phyloP scores from a whole-genome alignment of 2,113 vertebrate genomes.

The Neogobius melanostomus region DNA sequence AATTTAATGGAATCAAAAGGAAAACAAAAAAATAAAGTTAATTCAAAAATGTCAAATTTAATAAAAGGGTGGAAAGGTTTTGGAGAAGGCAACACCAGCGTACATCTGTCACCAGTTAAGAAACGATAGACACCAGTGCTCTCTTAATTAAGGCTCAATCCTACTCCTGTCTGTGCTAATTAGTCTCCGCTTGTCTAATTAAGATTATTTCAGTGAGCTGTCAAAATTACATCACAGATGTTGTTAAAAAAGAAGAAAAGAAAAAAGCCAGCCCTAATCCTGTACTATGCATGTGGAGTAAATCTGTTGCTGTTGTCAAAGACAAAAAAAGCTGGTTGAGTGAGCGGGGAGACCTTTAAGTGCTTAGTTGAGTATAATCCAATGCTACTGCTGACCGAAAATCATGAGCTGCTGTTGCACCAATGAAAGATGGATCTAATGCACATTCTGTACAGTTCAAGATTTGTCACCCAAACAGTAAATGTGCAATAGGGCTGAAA shows the following conservation, averaged over 20 bases:
- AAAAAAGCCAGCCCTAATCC: not conserved
- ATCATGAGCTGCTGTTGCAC: too few species aligned
- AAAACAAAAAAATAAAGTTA: not conserved
- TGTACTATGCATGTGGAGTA: constrained; percentile 4
- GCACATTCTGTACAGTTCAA: too few species aligned
- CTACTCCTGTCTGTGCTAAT: constrained; percentile 58
- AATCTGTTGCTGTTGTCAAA: not conserved
- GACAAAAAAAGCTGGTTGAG: constrained; percentile 14
- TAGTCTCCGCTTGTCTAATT: constrained; percentile 62
- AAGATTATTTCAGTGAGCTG: constrained; percentile 47
- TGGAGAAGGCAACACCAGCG: not conserved
- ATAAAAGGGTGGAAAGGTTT: not conserved
- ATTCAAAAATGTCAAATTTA: not conserved
- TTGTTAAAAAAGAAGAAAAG: too few species aligned
- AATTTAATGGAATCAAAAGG: not conserved
- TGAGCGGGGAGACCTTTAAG: constrained; percentile 17
- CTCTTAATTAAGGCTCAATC: constrained; percentile 64
- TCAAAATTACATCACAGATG: constrained; percentile 35
- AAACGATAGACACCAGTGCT: constrained; percentile 33
- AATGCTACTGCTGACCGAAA: not conserved
- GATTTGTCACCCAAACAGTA: too few species aligned
- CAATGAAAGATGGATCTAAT: too few species aligned
- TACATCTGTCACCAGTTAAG: constrained; percentile 15
- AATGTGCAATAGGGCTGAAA: too few species aligned
- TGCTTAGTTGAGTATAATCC: constrained; percentile 15